These are phyloP conservation scores for Synergus japonicus DNA, from an alignment of 2,888 invertebrate genomes.

Conservation along the genomic window DNA sequence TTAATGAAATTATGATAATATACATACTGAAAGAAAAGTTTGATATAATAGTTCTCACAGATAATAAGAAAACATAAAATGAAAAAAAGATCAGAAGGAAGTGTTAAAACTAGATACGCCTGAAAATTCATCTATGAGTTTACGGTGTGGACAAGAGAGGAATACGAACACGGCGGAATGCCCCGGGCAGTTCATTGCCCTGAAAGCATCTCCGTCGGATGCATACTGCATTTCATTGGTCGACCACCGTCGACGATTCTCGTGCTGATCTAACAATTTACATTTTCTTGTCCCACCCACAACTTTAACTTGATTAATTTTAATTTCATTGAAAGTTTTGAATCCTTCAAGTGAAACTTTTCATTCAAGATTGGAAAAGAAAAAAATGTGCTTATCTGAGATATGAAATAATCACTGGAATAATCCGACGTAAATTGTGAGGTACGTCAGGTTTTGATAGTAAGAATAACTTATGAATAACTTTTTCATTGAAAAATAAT, in stretches of 20 bases:
- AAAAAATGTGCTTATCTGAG: not conserved
- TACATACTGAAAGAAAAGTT: not conserved
- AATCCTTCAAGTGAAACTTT: not conserved
- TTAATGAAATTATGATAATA: too few species aligned
- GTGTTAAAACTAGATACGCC: slow-evolving; percentile 51
- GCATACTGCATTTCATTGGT: slow-evolving; percentile 24
- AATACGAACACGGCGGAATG: slow-evolving; percentile 62
- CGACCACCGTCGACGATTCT: slow-evolving; percentile 38
- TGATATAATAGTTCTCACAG: not conserved
- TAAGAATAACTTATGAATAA: not conserved
- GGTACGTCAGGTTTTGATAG: not conserved
- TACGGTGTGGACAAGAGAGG: slow-evolving; percentile 33
- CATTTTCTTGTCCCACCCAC: slow-evolving; percentile 4
- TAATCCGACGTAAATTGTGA: not conserved
- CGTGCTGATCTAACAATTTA: slow-evolving; percentile 9
- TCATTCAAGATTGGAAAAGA: not conserved
- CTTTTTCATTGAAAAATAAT: not conserved
- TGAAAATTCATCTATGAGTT: slow-evolving; percentile 65
- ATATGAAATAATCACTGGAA: not conserved
- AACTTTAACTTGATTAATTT: not conserved
- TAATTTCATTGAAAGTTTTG: not conserved
- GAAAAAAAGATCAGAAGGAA: not conserved
- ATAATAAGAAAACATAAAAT: not conserved
- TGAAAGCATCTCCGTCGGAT: slow-evolving; percentile 43
- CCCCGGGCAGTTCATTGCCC: slow-evolving; percentile 69